Evolutionary conservation across 2,888 invertebrate genomes (phyloP).

Genomic region (Alcis repandata): DNA sequence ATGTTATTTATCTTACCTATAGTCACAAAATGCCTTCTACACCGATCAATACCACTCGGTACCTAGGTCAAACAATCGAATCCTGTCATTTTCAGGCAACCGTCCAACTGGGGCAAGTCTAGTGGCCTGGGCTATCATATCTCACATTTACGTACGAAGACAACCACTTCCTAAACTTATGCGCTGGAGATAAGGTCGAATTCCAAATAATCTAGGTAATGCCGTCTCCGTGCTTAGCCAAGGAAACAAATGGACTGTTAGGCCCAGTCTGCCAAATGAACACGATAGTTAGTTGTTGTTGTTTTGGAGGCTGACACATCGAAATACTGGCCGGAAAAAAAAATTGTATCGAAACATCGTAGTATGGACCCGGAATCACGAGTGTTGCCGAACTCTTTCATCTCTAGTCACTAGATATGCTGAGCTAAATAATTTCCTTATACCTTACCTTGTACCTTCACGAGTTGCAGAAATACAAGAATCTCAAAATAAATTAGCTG

Average conservation of each 20-base stretch:
- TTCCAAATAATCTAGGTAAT: background rate
- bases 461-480: too few relatives aligned
- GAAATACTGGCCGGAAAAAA: too few relatives aligned
- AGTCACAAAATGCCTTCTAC: background rate
- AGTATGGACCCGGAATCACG: too few relatives aligned
- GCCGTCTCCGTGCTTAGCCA: background rate
- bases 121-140: background rate
- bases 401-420: too few relatives aligned
- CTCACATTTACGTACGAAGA: background rate
- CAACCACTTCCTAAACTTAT: conserved; percentile 3
- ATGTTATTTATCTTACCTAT: too few relatives aligned
- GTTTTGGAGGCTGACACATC: too few relatives aligned
- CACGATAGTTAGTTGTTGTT: too few relatives aligned
- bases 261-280: background rate
- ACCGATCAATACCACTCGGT: conserved; percentile 6
- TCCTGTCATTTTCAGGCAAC: conserved; percentile 33
- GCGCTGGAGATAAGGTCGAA: background rate
- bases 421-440: too few relatives aligned
- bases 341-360: too few relatives aligned
- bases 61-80: conserved; percentile 9
- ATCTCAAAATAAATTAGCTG: too few relatives aligned
- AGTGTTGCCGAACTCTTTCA: too few relatives aligned
- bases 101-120: conserved; percentile 25
- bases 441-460: too few relatives aligned
- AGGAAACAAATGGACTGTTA: background rate